A percentile compares a stretch with the other conserved stretches of the same genome.
These are phyloP conservation scores for Paralvinella palmiformis DNA, from an alignment of 1,140 invertebrate genomes.

Conservation along the genomic window DNA sequence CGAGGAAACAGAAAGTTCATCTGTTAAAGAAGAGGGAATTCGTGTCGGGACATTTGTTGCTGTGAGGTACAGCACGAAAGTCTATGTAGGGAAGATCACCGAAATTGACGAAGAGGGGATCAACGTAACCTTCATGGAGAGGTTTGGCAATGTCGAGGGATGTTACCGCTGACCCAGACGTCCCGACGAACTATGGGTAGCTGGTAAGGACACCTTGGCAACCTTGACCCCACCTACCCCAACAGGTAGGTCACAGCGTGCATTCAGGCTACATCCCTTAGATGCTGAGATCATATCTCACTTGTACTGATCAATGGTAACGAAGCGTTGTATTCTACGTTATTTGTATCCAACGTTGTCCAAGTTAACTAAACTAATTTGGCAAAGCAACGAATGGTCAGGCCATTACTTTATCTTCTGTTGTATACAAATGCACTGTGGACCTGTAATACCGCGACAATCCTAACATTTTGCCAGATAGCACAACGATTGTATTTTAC, in stretches of 20 bases:
- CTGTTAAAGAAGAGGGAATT: not conserved
- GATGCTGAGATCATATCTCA: not conserved
- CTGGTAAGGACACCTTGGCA: too few relatives aligned
- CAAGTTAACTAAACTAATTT: too few relatives aligned
- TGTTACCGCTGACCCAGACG: not conserved
- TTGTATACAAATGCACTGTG: not conserved
- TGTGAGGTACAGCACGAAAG: not conserved
- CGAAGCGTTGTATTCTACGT: too few relatives aligned
- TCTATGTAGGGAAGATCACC: not conserved
- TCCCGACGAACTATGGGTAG: not conserved
- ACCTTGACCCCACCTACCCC: too few relatives aligned
- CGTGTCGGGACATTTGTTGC: not conserved
- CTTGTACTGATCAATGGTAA: too few relatives aligned
- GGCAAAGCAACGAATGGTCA: too few relatives aligned
- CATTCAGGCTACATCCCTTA: not conserved
- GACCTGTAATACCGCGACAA: not conserved
- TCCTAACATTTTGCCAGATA: not conserved
- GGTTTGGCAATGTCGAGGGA: constrained; percentile 1
- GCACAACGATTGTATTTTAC: not conserved
- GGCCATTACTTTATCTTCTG: not conserved
- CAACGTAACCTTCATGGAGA: not conserved
- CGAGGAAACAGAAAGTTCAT: not conserved
- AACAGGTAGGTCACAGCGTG: not conserved
- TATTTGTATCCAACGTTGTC: too few relatives aligned
- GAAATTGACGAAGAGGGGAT: not conserved